Evolutionary conservation across 1,140 invertebrate genomes (phyloP).

Genomic region (Drosophila virilis): DNA sequence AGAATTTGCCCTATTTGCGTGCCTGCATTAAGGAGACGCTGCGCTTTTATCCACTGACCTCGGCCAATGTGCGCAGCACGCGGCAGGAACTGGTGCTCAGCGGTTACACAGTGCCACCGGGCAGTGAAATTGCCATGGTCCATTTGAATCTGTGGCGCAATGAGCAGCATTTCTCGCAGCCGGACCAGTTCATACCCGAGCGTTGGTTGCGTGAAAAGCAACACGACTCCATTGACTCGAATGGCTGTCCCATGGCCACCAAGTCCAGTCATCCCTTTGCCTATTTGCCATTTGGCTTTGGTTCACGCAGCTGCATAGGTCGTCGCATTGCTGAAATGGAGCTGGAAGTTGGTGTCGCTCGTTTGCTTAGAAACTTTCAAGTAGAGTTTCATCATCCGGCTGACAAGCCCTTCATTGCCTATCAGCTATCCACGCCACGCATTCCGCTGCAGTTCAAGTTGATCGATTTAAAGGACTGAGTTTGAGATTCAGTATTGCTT

Average conservation of each 20-base stretch:
- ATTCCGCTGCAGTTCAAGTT: constrained; percentile 63
- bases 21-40: constrained; percentile 88
- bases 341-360: constrained; percentile 87
- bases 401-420: constrained; percentile 50
- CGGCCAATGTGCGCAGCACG: constrained; percentile 84
- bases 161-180: constrained; percentile 84
- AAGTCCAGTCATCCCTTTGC: constrained; percentile 86
- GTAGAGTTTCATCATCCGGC: constrained; percentile 84
- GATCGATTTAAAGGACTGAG: constrained; percentile 27
- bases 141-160: constrained; percentile 82
- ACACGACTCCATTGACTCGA: not conserved
- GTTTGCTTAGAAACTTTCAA: constrained; percentile 86
- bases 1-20: constrained; percentile 86
- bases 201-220: constrained; percentile 85
- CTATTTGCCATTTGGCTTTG: constrained; percentile 87
- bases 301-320: constrained; percentile 85
- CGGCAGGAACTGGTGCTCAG: constrained; percentile 85
- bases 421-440: constrained; percentile 41
- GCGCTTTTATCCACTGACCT: constrained; percentile 85
- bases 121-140: constrained; percentile 85
- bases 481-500: not conserved
- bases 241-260: constrained; percentile 33
- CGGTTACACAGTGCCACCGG: constrained; percentile 86
- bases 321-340: constrained; percentile 89
- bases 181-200: constrained; percentile 86